phyloP scores from a whole-genome alignment of 1,140 invertebrate genomes.

The Macrocentrus cingulum region DNA sequence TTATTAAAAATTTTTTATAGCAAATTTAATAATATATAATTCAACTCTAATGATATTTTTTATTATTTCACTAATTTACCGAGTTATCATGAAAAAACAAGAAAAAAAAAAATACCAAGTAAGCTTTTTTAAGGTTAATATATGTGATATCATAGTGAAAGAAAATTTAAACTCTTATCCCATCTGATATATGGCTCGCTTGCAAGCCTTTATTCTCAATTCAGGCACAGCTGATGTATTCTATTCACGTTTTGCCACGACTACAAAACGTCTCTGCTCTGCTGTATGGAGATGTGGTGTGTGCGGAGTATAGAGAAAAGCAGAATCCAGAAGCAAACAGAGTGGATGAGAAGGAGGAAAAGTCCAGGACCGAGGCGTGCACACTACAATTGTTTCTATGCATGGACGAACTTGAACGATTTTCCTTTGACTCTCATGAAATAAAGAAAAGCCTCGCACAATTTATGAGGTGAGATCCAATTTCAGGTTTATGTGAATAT shows the following conservation, averaged over 20 bases:
- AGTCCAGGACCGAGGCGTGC: constrained; percentile 9
- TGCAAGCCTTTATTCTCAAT: constrained; percentile 15
- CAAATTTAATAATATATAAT: no score
- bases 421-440: constrained; percentile 8
- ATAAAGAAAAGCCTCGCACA: constrained; percentile 8
- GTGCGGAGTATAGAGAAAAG: constrained; percentile 9
- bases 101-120: no score
- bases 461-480: constrained; percentile 1
- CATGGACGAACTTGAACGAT: constrained; percentile 25
- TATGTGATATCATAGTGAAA: no score
- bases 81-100: no score
- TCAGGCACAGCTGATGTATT: constrained; percentile 23
- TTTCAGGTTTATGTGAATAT: background rate
- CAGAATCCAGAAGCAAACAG: constrained; percentile 25
- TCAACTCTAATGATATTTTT: no score
- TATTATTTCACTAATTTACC: no score
- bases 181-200: constrained; percentile 4
- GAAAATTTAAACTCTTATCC: background rate
- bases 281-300: background rate
- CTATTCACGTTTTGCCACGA: constrained; percentile 24
- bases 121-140: no score
- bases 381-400: constrained; percentile 18
- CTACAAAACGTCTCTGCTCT: constrained; percentile 21
- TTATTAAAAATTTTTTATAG: no score
- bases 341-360: constrained; percentile 17